These are phyloP conservation scores for Meloidogyne exigua DNA, from an alignment of 1,140 invertebrate species.

Conservation along the genomic window DNA sequence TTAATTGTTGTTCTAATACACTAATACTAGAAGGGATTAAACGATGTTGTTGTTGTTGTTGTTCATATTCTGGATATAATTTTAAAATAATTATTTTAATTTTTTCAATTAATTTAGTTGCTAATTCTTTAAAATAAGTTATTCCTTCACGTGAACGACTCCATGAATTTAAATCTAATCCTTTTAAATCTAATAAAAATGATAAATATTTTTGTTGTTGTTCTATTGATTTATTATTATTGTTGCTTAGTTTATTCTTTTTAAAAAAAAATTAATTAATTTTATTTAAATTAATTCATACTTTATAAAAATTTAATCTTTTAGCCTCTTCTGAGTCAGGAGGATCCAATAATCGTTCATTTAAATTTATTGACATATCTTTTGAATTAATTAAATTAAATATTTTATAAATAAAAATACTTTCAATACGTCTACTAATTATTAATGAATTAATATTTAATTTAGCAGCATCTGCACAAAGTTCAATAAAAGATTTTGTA, in stretches of 20 bases:
- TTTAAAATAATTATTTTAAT: slow-evolving; percentile 19
- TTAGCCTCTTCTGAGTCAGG: slow-evolving; percentile 10
- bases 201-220: not conserved
- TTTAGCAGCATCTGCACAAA: slow-evolving; percentile 25
- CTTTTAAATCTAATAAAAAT: slow-evolving; percentile 5
- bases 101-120: slow-evolving; percentile 17
- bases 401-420: slow-evolving; percentile 17
- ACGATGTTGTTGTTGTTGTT: slow-evolving; percentile 8
- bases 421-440: slow-evolving; percentile 38
- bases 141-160: slow-evolving; percentile 6
- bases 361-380: slow-evolving; percentile 12
- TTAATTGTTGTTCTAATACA: not conserved
- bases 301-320: slow-evolving; percentile 31
- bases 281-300: slow-evolving; percentile 23
- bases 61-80: slow-evolving; percentile 5
- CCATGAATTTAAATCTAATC: slow-evolving; percentile 1
- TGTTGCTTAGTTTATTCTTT: not conserved
- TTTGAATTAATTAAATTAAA: not conserved
- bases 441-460: slow-evolving; percentile 33
- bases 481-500: slow-evolving; percentile 46
- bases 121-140: slow-evolving; percentile 8
- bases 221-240: not conserved
- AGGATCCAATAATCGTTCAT: slow-evolving; percentile 36
- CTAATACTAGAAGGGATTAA: not conserved
- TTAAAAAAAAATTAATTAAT: slow-evolving; percentile 33